A percentile compares a stretch with the other conserved stretches of the same genome.
Conservation (phyloP, 2,113 vertebrate species). For the Tringa solitaria region DNA sequence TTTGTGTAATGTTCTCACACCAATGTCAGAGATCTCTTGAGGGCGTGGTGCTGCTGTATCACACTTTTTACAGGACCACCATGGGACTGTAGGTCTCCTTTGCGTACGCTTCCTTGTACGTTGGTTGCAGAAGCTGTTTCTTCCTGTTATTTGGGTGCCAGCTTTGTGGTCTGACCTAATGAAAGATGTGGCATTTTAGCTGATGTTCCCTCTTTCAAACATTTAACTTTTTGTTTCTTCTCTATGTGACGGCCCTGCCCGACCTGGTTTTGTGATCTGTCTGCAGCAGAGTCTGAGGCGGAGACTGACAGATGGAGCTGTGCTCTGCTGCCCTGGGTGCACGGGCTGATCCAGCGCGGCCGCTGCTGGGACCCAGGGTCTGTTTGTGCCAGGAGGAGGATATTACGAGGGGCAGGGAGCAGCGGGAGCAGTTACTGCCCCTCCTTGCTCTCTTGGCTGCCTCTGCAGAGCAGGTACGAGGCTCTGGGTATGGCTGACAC, state of each 20-base stretch:
- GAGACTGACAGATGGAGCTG: background rate
- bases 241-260: background rate
- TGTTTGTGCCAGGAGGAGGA: background rate
- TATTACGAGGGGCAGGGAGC: background rate
- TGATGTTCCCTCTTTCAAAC: background rate
- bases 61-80: background rate
- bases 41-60: background rate
- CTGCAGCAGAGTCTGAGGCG: background rate
- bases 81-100: background rate
- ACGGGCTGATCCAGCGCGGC: background rate
- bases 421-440: background rate
- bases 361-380: background rate
- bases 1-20: background rate
- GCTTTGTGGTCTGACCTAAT: background rate
- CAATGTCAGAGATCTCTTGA: background rate
- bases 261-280: background rate
- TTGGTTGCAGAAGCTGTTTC: background rate
- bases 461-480: background rate
- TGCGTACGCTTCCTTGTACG: background rate
- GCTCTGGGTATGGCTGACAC: background rate
- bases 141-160: background rate
- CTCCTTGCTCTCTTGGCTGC: background rate
- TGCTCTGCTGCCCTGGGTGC: background rate
- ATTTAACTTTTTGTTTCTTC: background rate
- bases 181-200: background rate